Percentiles rank a stretch among this genome's conserved stretches.
Conservation (phyloP, 2,888 invertebrate species). For the Heteropelma amictum region DNA sequence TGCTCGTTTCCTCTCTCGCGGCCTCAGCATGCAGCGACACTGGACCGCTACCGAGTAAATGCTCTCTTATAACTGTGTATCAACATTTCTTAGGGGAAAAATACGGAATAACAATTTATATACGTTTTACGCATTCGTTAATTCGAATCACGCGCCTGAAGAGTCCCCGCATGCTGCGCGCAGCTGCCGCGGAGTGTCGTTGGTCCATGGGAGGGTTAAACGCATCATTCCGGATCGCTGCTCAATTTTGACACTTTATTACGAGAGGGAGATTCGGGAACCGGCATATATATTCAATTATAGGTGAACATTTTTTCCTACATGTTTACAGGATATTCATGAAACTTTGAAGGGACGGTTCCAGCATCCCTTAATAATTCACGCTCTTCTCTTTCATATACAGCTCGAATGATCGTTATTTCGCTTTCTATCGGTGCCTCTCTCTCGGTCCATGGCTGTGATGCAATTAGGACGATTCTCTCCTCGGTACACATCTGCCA, state of each 20-base stretch:
- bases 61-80: neutral
- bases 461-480: constrained; percentile 60
- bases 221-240: constrained; percentile 32
- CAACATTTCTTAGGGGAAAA: neutral
- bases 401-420: constrained; percentile 2
- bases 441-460: constrained; percentile 25
- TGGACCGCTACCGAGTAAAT: neutral
- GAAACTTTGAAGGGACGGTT: neutral
- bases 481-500: constrained; percentile 62
- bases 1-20: constrained; percentile 42
- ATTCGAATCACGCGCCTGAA: neutral
- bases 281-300: constrained; percentile 24
- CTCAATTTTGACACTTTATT: constrained; percentile 16
- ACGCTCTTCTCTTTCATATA: neutral
- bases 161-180: neutral
- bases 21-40: neutral
- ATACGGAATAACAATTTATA: constrained; percentile 33
- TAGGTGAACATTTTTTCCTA: too few species aligned
- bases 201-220: constrained; percentile 7
- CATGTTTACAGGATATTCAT: too few species aligned
- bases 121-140: neutral
- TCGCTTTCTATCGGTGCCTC: neutral
- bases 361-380: constrained; percentile 7
- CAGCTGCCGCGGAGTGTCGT: constrained; percentile 22
- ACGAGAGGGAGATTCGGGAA: neutral